These are phyloP conservation scores for Neodiprion pinetum DNA, from an alignment of 1,140 invertebrate species.

Conservation along the genomic window DNA sequence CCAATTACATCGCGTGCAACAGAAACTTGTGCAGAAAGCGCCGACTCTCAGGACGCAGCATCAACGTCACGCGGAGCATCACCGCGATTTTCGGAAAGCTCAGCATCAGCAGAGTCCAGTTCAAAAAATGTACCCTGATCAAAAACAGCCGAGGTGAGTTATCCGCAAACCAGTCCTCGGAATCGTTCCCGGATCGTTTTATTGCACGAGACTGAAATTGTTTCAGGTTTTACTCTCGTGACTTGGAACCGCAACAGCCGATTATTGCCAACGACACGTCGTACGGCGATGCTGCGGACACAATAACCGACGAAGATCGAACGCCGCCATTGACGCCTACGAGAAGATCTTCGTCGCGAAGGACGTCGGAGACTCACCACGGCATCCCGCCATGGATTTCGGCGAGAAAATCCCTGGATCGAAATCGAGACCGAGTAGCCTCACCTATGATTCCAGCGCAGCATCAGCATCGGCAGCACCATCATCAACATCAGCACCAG, in stretches of 20 bases:
- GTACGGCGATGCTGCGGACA: constrained; percentile 9
- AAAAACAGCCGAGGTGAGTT: neutral
- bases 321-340: constrained; percentile 29
- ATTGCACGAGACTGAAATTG: neutral
- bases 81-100: constrained; percentile 25
- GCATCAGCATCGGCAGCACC: neutral
- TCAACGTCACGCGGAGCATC: constrained; percentile 12
- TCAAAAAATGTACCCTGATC: neutral
- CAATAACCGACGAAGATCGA: constrained; percentile 13
- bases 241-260: neutral
- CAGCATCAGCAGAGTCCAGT: neutral
- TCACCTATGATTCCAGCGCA: neutral
- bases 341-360: constrained; percentile 31
- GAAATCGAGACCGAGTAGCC: neutral
- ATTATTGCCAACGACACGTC: neutral
- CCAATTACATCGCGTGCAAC: constrained; percentile 10
- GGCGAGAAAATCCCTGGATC: neutral
- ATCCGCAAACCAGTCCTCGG: neutral
- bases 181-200: neutral
- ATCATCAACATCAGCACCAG: neutral
- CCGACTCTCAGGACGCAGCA: neutral
- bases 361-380: neutral
- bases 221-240: neutral
- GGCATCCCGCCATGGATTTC: neutral
- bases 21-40: neutral